Conservation (phyloP, 1,140 invertebrate genomes). For the Diachasma alloeum region DNA sequence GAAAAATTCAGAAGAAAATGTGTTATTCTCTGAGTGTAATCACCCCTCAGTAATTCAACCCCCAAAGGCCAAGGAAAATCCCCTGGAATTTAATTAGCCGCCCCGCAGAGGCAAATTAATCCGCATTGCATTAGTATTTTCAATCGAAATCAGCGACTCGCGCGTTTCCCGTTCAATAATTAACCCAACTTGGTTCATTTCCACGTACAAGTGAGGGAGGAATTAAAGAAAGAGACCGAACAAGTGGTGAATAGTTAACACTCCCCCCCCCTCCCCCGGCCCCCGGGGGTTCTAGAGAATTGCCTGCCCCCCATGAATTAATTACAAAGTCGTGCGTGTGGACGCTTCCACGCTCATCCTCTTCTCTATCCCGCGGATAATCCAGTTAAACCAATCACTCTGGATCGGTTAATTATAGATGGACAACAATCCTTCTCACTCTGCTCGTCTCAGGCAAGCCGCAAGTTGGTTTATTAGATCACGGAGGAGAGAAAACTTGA, state of each 20-base stretch:
- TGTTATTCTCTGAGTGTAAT: no score
- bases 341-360: background rate
- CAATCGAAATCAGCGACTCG: background rate
- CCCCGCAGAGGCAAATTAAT: background rate
- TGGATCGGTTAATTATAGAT: constrained; percentile 16
- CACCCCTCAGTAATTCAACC: background rate
- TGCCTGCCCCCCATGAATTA: constrained; percentile 13
- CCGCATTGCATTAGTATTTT: background rate
- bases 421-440: constrained; percentile 1
- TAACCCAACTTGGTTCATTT: background rate
- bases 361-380: constrained; percentile 3
- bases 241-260: constrained; percentile 17
- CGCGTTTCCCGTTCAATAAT: no score
- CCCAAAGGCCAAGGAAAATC: background rate
- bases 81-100: background rate
- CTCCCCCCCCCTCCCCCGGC: background rate
- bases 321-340: constrained; percentile 3
- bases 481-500: background rate
- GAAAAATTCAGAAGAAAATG: no score
- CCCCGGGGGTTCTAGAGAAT: background rate
- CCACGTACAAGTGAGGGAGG: background rate
- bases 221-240: background rate
- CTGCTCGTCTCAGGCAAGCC: background rate
- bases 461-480: background rate
- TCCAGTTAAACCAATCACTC: constrained; percentile 26